Conservation (phyloP, 1,140 invertebrate species). For the Andrena cerasifolii region DNA sequence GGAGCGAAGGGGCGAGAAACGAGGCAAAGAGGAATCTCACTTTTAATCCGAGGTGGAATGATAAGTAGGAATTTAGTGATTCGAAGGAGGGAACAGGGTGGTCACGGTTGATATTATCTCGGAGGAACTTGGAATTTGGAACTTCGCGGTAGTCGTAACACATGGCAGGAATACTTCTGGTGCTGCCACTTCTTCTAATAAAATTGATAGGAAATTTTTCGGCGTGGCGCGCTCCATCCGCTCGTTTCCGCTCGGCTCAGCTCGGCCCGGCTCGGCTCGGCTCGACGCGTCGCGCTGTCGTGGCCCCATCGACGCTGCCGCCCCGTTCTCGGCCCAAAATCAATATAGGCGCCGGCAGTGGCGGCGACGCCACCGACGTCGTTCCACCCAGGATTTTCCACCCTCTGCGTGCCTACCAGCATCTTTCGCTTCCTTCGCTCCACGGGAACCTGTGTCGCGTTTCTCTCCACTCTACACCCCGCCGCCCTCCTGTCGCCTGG, state of each 20-base stretch:
- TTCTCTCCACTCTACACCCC: conserved; percentile 16
- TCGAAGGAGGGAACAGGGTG: too few relatives aligned
- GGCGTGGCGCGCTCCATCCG: neutral
- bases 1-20: too few relatives aligned
- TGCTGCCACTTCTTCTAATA: too few relatives aligned
- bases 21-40: too few relatives aligned
- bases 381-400: conserved; percentile 51
- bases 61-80: too few relatives aligned
- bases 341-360: conserved; percentile 64
- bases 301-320: conserved; percentile 20
- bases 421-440: conserved; percentile 15
- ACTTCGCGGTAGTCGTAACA: too few relatives aligned
- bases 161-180: too few relatives aligned
- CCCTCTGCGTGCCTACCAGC: conserved; percentile 33
- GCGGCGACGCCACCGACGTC: conserved; percentile 51
- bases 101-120: too few relatives aligned
- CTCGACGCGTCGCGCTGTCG: conserved; percentile 9
- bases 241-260: neutral
- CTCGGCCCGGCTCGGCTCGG: conserved; percentile 1
- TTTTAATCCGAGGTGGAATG: too few relatives aligned
- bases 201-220: neutral
- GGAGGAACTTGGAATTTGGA: too few relatives aligned
- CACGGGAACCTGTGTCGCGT: conserved; percentile 16
- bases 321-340: conserved; percentile 56
- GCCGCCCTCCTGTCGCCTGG: too few relatives aligned